Evolutionary conservation across 2,113 vertebrate species (phyloP).

Genomic region (Pomatorhinus ruficollis): DNA sequence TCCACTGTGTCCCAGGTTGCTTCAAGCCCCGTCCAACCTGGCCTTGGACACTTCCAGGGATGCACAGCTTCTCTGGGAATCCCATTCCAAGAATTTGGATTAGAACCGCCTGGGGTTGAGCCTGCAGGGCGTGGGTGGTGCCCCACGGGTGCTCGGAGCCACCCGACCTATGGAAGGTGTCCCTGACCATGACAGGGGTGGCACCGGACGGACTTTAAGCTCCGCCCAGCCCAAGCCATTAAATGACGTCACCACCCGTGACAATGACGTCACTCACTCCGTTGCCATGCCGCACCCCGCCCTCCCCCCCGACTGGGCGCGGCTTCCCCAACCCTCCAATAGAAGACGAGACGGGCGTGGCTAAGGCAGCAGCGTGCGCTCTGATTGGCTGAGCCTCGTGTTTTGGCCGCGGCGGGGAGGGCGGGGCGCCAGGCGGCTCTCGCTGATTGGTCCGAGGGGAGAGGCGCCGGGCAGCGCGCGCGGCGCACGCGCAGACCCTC

Average conservation of each 20-base stretch:
- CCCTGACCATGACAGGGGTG: rapidly evolving
- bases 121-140: background rate
- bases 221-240: rapidly evolving
- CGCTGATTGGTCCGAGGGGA: background rate
- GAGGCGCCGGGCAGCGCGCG: rapidly evolving
- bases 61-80: background rate
- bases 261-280: rapidly evolving
- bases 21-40: background rate
- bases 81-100: background rate
- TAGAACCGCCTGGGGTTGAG: rapidly evolving
- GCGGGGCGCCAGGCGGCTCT: background rate
- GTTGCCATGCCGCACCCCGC: background rate
- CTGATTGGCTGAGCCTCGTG: background rate
- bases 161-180: rapidly evolving
- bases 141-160: background rate
- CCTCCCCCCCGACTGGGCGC: background rate
- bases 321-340: background rate
- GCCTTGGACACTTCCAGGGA: no score
- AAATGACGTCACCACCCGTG: rapidly evolving
- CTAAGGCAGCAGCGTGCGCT: rapidly evolving
- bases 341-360: rapidly evolving
- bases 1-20: rapidly evolving
- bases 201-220: rapidly evolving
- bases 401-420: background rate
- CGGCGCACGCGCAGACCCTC: background rate